Evolutionary conservation across 30 jellyfish, hydroid and myxozoan genomes (phyloP), one percentile per base, ranked within the genome.

Genomic region (Cassiopea xamachana): DNA sequence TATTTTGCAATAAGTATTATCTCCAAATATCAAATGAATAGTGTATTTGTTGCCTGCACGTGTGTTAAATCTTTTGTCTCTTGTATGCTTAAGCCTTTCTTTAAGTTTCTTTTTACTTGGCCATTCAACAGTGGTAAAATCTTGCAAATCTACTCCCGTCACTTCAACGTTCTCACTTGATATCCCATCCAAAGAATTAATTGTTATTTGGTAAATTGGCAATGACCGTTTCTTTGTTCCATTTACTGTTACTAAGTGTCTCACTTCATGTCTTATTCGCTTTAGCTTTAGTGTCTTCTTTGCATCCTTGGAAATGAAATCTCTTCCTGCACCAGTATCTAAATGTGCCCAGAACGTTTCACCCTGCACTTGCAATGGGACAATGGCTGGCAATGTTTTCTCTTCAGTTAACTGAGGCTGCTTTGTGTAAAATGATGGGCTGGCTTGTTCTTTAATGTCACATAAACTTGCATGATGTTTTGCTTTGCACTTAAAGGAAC

Each of bases 271-370:
- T 27, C 39, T 27, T 27, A 68, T 71, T 1, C 77, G 84, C 64
- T 83, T 71, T 69, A 83, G 80, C 51, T 50, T 46, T 50, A 86
- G 82, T 60, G 46, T 86, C 93, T 60, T 45, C 55, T 75, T 82
- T 58, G 82, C 87, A 86, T 84, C 92, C 60, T 86, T 74, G 58
- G 93, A 75, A 43, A 75, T 75, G 87, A 75, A 86, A 73, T 86
- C 82, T 61, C 82, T 86, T 86, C 93, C 93, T 0, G 93, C 81
- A 43, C 93, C 93, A 60, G 91, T 74, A 82, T 74, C 93, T 39
- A 86, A 51, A 44, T 73, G 64, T 62, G 93, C 93, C 93, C 93
- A 86, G 73, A 73, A 73, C 51, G 87, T 70, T 58, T 84, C 80
- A 55, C 70, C 80, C 80, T 51, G 71, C 69, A 84, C 91, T 70